Evolutionary conservation across 2,888 invertebrate genomes (phyloP).

Genomic region (Drosophila mercatorum): DNA sequence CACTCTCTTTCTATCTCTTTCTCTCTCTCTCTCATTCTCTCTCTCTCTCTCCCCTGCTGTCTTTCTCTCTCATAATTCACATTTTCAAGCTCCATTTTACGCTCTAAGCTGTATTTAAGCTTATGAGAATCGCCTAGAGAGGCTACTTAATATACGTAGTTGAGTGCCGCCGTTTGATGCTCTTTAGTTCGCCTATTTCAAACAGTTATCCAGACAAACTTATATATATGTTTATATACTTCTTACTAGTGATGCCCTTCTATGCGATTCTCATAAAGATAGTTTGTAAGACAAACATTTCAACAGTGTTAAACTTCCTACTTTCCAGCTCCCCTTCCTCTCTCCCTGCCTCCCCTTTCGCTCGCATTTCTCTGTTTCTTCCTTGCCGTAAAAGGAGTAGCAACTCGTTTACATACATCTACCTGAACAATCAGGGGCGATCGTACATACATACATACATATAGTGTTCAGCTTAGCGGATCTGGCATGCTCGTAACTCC

Average conservation of each 20-base stretch:
- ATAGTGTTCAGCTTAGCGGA: slow-evolving; percentile 21
- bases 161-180: no score
- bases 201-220: no score
- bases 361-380: neutral
- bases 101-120: no score
- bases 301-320: neutral
- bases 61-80: no score
- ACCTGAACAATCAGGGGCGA: slow-evolving; percentile 6
- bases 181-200: no score
- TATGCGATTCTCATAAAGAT: neutral
- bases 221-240: no score
- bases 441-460: neutral
- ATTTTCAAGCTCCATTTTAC: no score
- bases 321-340: neutral
- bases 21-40: neutral
- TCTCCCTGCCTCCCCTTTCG: neutral
- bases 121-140: no score
- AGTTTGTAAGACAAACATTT: neutral
- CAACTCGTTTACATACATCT: slow-evolving; percentile 5
- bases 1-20: neutral
- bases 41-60: neutral
- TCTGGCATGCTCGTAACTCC: slow-evolving; percentile 32
- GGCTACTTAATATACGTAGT: neutral
- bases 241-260: neutral
- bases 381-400: slow-evolving; percentile 6